Base-by-base conservation (phyloP, 2,888 invertebrate genomes). In the Dryomyza anilis region DNA sequence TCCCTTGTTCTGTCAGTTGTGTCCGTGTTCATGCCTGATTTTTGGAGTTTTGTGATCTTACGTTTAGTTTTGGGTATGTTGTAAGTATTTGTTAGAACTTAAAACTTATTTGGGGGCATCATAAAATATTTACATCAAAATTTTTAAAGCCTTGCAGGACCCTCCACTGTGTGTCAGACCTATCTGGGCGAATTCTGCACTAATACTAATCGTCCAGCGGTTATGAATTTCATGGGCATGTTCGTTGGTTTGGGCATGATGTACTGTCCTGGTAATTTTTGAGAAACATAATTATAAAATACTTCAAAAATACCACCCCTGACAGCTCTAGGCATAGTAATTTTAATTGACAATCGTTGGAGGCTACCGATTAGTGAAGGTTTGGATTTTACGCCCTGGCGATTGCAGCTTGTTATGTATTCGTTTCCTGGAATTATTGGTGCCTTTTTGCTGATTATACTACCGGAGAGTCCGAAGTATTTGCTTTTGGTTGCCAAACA, bases 401-500 rank as follows among this genome's bases (percentile, higher is more conserved):
- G 76, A 0, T 3, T 74, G 1, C 61, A 74, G 16, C 72, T 75
- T 0, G 67, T 71, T 16, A 3, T 69, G 5, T 71, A 62, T 14
- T 67, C 69, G 33, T 19, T 74, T 5, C 76, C 76, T 2, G 75
- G 76, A 0, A 8, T 72, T 1, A 19, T 75, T 1, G 75, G 72
- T 0, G 67, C 71, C 7, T 12, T 74, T 3, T 50, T 73, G 16
- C 62, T 76, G 23, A 50, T 75, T 0, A 12, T 23, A 3, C 63
- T 76, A 68, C 76, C 76, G 0, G 76, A 76, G 52, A 76, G 76
- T 50, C 76, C 76, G 1, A 74, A 72, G 29, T 76, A 73, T 48
- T 58, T 75, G 1, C 59, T 74, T 0, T 69, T 69, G 62, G 66
- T 71, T 16, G 72, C 72, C 2, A 68, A 71, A 1, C n/a, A n/a